Base-by-base conservation (phyloP, 23 tunicate species). In the Oikopleura dioica region DNA sequence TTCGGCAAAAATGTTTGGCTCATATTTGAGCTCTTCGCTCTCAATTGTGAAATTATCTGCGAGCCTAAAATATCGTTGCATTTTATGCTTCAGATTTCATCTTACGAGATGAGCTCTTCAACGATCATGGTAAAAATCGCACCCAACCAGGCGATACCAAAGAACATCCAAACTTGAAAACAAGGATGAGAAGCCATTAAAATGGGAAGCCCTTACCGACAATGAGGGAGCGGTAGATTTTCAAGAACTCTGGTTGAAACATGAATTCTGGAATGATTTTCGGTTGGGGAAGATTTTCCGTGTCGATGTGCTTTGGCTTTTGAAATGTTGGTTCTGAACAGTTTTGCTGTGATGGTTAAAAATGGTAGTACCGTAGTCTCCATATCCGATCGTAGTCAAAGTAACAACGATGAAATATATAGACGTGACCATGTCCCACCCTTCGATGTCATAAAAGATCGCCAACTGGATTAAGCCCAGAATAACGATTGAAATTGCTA, bases 261-360 rank as follows among this genome's bases (percentile, higher is more conserved):
- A 44, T 44, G 21, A 9, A 9, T 44, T 44, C 21, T 2, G 72
- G 72, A 31, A 63, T 12, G 26, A 63, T 63, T 28, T 23, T 63
- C 5, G 16, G 4, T 24, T 4, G 33, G 29, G 33, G 29, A 63
- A 21, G 30, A 44, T 44, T 9, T 28, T 4, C 29, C 5, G 30
- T 4, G 26, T 63, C 72, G 16, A 28, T 28, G 4, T 63, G 72
- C 72, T 24, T 31, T 31, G 72, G 72, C 2, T 2, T 21, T 63
- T 63, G 72, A 63, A 63, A 63, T 28, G 72, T 63, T 2, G 72
- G 72, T 63, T 63, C 72, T 63, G 33, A 44, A 21, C 9, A 44
- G 55, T 9, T 44, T 44, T 44, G 9, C 55, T 9, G 9, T 44
- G 9, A 44, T 44, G 55, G 9, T 44, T 21, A 21, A 44, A 44